Percentiles rank a stretch among this genome's conserved stretches.
These are phyloP conservation scores for Aplocera efformata DNA, from an alignment of 2,888 invertebrate species.

Conservation along the genomic window DNA sequence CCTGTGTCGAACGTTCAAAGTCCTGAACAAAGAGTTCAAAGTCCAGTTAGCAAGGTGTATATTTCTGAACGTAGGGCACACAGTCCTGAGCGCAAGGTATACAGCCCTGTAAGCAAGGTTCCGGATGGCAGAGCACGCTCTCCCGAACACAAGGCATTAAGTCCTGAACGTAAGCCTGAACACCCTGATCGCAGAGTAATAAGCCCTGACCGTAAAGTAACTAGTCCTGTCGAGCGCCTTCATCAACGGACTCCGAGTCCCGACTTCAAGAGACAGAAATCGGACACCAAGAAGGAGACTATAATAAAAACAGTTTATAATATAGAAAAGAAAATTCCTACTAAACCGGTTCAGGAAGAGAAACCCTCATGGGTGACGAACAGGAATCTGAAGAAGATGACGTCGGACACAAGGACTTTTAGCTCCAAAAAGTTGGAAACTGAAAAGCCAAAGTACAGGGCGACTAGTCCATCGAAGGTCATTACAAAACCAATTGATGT, in stretches of 20 bases:
- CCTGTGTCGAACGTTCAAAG: conserved; percentile 29
- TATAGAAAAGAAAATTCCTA: conserved; percentile 49
- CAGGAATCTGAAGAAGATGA: conserved; percentile 79
- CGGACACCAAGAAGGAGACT: conserved; percentile 51
- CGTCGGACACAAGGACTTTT: conserved; percentile 59
- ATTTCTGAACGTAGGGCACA: conserved; percentile 27
- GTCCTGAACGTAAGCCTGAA: conserved; percentile 28
- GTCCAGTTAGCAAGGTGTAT: conserved; percentile 13
- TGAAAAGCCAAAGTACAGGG: conserved; percentile 63
- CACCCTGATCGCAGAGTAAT: conserved; percentile 30
- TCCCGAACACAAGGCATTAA: conserved; percentile 29
- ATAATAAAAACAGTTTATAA: conserved; percentile 56
- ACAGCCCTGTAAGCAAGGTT: conserved; percentile 15
- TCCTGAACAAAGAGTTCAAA: conserved; percentile 29
- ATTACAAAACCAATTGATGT: conserved; percentile 79
- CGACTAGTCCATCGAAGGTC: conserved; percentile 61
- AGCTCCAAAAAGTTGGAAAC: conserved; percentile 61
- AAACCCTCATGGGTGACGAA: conserved; percentile 83
- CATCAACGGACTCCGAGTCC: conserved; percentile 58
- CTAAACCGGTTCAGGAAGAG: conserved; percentile 66
- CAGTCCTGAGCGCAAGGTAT: conserved; percentile 32
- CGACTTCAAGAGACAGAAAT: conserved; percentile 46
- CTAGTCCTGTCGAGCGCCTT: conserved; percentile 35
- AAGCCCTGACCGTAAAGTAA: conserved; percentile 30
- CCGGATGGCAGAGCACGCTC: conserved; percentile 29